These are phyloP conservation scores for Mormyrus iriodes DNA, from an alignment of 2,113 vertebrate species.

Conservation along the genomic window DNA sequence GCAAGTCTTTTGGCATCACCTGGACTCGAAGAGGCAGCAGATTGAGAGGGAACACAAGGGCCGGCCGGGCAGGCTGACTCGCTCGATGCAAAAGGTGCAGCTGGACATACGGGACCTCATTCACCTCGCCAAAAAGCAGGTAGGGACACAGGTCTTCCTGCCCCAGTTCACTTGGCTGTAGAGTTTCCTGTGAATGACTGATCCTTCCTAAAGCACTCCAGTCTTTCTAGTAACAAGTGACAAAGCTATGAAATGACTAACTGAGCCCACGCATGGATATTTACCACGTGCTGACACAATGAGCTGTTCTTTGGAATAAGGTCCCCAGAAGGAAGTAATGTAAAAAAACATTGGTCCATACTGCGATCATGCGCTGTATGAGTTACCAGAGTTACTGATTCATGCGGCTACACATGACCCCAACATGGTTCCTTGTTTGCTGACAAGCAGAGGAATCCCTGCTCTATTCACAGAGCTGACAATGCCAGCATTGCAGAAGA, in stretches of 20 bases:
- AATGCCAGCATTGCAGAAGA: background rate
- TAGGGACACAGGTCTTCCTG: background rate
- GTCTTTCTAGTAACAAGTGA: background rate
- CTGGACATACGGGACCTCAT: background rate
- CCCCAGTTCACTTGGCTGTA: background rate
- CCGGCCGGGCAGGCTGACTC: background rate
- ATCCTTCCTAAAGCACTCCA: background rate
- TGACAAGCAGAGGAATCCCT: background rate
- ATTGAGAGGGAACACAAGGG: background rate
- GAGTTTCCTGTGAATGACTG: background rate
- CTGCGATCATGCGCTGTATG: background rate
- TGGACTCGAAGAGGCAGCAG: conserved; percentile 2
- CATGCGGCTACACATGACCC: background rate
- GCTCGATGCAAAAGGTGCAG: background rate
- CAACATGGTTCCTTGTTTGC: background rate
- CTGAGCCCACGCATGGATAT: background rate
- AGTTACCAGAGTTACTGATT: background rate
- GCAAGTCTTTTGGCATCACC: background rate
- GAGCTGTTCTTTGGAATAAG: background rate
- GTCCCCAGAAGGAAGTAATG: background rate
- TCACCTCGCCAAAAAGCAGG: background rate
- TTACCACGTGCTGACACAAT: background rate
- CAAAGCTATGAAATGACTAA: background rate
- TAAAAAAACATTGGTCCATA: background rate
- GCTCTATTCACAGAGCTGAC: background rate